Evolutionary conservation across 2,797 vertebrate species (phyloP).

Genomic region (Sparidentex hasta): DNA sequence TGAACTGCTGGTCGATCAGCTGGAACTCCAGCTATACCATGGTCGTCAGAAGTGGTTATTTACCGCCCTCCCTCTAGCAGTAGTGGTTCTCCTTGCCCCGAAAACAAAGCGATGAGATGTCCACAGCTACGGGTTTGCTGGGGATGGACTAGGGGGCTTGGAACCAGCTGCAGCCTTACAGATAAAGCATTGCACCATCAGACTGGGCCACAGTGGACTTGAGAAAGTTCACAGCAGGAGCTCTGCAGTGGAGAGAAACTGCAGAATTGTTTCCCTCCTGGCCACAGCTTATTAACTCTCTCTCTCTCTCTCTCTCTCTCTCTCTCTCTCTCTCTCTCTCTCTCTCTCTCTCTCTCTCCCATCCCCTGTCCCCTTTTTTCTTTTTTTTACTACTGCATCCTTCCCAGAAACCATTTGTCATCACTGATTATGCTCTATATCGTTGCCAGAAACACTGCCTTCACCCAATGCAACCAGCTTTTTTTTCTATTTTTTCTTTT

Average conservation of each 20-base stretch:
- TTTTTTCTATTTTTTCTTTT: constrained; percentile 2
- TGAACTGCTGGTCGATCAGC: constrained; percentile 12
- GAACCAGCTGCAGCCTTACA: constrained; percentile 46
- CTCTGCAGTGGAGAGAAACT: constrained; percentile 57
- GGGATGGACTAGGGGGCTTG: constrained; percentile 17
- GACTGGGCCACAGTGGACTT: constrained; percentile 50
- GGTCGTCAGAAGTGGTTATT: constrained; percentile 10
- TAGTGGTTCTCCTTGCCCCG: constrained; percentile 1
- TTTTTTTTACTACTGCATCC: constrained; percentile 44
- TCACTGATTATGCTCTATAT: constrained; percentile 51
- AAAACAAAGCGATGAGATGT: constrained; percentile 26
- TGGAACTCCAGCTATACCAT: not conserved
- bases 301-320: constrained; percentile 22
- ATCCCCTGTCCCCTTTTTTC: not conserved
- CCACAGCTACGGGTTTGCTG: constrained; percentile 37
- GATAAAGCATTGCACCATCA: constrained; percentile 60
- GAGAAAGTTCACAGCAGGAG: constrained; percentile 60
- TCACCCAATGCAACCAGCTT: not conserved
- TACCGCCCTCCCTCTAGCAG: not conserved
- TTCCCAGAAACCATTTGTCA: constrained; percentile 73
- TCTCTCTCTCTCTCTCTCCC: constrained; percentile 24
- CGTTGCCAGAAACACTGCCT: constrained; percentile 31
- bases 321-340: constrained; percentile 18
- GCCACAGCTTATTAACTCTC: constrained; percentile 58
- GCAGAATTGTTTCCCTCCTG: constrained; percentile 59